Conservation (phyloP, 2,113 vertebrate species). For the Sorex fumeus region DNA sequence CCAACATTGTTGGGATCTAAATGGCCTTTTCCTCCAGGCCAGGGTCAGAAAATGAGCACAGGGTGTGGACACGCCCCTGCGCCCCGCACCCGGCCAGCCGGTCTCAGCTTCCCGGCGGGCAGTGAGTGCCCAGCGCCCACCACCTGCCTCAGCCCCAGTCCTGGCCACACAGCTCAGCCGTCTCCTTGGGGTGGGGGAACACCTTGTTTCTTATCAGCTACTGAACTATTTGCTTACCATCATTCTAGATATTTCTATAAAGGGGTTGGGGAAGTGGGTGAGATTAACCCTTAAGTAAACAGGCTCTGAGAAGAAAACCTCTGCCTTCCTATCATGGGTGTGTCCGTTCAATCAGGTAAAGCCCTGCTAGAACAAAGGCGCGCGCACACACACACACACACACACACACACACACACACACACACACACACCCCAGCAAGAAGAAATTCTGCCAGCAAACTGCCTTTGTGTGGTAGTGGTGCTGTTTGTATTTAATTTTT, state of each 20-base stretch:
- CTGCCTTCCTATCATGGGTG: not conserved
- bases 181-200: not conserved
- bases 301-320: not conserved
- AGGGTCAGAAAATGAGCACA: slow-evolving; percentile 81
- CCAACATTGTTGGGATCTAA: slow-evolving; percentile 87
- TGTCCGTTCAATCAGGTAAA: not conserved
- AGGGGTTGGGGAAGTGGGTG: not conserved
- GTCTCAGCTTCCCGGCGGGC: not conserved
- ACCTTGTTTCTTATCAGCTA: not conserved
- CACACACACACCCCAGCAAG: not conserved
- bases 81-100: not conserved
- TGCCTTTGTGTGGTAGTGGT: not conserved
- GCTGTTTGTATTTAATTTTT: not conserved
- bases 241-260: slow-evolving; percentile 31
- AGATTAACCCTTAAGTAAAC: not conserved
- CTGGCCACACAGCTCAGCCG: not conserved
- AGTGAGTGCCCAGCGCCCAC: not conserved
- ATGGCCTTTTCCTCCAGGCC: slow-evolving; percentile 85
- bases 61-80: slow-evolving; percentile 77
- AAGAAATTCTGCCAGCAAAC: not conserved
- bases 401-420: too few relatives aligned
- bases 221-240: not conserved
- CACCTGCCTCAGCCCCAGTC: not conserved
- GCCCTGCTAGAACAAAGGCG: not conserved
- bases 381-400: too few relatives aligned